Percentiles rank a stretch among this genome's conserved stretches.
These are phyloP conservation scores for Anastatus disparis DNA, from an alignment of 1,140 invertebrate species.

Conservation along the genomic window DNA sequence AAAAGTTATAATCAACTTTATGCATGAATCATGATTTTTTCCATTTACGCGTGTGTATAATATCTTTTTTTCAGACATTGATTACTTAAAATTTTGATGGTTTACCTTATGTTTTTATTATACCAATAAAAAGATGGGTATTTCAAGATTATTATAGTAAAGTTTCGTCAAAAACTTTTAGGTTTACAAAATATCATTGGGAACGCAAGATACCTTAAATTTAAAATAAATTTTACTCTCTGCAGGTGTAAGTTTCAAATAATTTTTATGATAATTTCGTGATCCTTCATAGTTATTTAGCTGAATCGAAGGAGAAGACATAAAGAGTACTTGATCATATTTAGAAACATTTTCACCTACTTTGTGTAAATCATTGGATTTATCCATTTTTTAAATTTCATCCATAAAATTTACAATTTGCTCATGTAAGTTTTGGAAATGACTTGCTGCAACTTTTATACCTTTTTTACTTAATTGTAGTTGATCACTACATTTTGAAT, in stretches of 20 bases:
- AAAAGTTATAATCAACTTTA: no score
- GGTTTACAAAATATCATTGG: no score
- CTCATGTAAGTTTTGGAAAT: conserved; percentile 42
- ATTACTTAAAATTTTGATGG: no score
- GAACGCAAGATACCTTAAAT: no score
- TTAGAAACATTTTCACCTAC: conserved; percentile 11
- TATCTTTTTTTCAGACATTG: no score
- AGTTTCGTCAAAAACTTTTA: no score
- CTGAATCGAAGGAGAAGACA: conserved; percentile 53
- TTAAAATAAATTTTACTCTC: conserved; percentile 45
- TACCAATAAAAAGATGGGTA: no score
- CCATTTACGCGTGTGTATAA: no score
- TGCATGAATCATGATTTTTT: no score
- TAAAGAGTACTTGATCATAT: conserved; percentile 47
- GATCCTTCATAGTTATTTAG: conserved; percentile 44
- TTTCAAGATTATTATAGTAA: no score
- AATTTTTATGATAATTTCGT: conserved; percentile 41
- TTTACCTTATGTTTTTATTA: no score
- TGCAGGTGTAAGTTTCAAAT: conserved; percentile 53
- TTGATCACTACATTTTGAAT: conserved; percentile 48
- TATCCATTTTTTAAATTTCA: background rate
- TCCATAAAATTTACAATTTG: conserved; percentile 11
- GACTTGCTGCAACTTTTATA: conserved; percentile 41
- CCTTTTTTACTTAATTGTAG: conserved; percentile 48
- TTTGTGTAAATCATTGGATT: background rate